These are phyloP conservation scores for Cydia pomonella DNA, from an alignment of 1,140 invertebrate species.

Conservation along the genomic window DNA sequence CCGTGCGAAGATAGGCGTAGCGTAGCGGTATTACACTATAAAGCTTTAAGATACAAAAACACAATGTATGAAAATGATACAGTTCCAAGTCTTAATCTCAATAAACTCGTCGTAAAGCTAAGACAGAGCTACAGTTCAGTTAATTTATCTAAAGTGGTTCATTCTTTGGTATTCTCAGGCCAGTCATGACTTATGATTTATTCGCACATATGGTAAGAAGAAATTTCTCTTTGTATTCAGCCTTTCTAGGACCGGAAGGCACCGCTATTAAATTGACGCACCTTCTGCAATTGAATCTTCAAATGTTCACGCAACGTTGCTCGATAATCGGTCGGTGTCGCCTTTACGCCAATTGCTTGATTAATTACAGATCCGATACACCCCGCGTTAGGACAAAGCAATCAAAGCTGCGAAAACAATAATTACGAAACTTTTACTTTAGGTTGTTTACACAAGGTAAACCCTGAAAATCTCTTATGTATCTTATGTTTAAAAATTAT, in stretches of 20 bases:
- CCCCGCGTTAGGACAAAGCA: slow-evolving; percentile 16
- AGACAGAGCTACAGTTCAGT: neutral
- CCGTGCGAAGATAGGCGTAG: slow-evolving; percentile 12
- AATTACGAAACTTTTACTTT: slow-evolving; percentile 6
- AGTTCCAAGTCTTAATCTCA: slow-evolving; percentile 6
- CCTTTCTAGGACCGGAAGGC: neutral
- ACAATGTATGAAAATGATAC: slow-evolving; percentile 15
- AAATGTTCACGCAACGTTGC: neutral
- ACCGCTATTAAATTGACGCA: neutral
- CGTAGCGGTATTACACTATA: neutral
- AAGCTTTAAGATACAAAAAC: neutral
- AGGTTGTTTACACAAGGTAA: slow-evolving; percentile 8
- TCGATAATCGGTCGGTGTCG: slow-evolving; percentile 18
- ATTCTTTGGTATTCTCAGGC: slow-evolving; percentile 5
- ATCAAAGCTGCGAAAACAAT: slow-evolving; percentile 16
- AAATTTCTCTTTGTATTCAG: slow-evolving; percentile 7
- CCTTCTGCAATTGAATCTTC: slow-evolving; percentile 13
- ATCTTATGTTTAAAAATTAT: neutral
- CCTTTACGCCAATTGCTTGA: slow-evolving; percentile 18
- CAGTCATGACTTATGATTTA: slow-evolving; percentile 1
- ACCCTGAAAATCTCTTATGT: neutral
- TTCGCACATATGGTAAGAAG: slow-evolving; percentile 1
- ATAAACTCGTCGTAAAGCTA: slow-evolving; percentile 3
- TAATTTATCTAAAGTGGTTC: neutral
- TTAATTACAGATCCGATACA: slow-evolving; percentile 21